These are phyloP conservation scores for Platyura marginata DNA, from an alignment of 1,140 invertebrate species.

Conservation along the genomic window DNA sequence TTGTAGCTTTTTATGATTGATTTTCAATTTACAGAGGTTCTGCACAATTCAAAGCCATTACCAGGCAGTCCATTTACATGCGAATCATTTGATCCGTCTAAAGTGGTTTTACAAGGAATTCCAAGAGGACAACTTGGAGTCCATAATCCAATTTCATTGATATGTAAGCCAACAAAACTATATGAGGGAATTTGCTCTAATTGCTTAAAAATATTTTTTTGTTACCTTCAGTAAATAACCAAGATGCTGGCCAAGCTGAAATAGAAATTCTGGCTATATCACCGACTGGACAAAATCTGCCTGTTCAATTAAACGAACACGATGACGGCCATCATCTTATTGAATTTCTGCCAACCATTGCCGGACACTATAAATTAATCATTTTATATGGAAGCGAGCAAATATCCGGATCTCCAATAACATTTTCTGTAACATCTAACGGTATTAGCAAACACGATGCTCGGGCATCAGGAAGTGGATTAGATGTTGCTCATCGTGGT, in stretches of 20 bases:
- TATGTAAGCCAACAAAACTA: slow-evolving; percentile 34
- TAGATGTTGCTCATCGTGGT: slow-evolving; percentile 48
- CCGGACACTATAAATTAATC: slow-evolving; percentile 77
- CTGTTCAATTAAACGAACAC: slow-evolving; percentile 57
- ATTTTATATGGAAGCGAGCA: slow-evolving; percentile 68
- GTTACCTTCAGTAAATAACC: slow-evolving; percentile 51
- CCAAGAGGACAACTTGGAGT: slow-evolving; percentile 62
- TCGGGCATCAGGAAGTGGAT: slow-evolving; percentile 36
- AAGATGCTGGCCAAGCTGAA: slow-evolving; percentile 76
- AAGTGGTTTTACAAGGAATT: slow-evolving; percentile 50
- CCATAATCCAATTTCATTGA: slow-evolving; percentile 68
- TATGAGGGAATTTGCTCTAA: not conserved
- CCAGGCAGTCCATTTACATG: slow-evolving; percentile 92
- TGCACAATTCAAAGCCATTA: slow-evolving; percentile 78
- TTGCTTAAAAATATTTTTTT: not conserved
- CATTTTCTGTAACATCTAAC: slow-evolving; percentile 23
- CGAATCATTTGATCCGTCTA: slow-evolving; percentile 81
- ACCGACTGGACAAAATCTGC: slow-evolving; percentile 71
- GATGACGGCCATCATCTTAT: slow-evolving; percentile 57
- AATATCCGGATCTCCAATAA: slow-evolving; percentile 37
- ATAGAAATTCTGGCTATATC: slow-evolving; percentile 75
- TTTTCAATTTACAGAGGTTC: slow-evolving; percentile 43
- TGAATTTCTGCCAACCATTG: slow-evolving; percentile 68
- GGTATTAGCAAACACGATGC: slow-evolving; percentile 25
- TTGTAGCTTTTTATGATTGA: not conserved